Conservation (phyloP, 2,888 invertebrate genomes). For the Gastracanthus pulcherrimus region DNA sequence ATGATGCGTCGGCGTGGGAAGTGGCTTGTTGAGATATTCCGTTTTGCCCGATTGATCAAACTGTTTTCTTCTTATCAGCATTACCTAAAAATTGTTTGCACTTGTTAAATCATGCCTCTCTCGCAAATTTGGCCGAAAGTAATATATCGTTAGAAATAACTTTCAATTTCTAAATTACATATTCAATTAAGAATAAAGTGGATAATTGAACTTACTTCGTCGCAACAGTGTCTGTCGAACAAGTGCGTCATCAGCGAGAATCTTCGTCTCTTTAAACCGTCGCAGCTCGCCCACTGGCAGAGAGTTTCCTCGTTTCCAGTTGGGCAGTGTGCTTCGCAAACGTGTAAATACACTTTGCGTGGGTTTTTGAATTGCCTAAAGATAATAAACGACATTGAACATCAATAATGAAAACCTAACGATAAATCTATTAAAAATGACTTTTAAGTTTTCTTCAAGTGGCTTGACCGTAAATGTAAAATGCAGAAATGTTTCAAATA, state of each 20-base stretch:
- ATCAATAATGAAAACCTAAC: neutral
- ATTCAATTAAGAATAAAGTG: conserved; percentile 38
- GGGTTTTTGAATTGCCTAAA: conserved; percentile 85
- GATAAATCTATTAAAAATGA: too few relatives aligned
- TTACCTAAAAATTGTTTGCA: conserved; percentile 64
- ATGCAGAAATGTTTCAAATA: too few relatives aligned
- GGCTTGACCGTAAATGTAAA: too few relatives aligned
- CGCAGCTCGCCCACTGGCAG: conserved; percentile 95
- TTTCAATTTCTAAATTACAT: neutral
- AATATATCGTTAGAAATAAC: neutral
- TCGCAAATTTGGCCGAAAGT: neutral
- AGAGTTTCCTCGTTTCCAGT: conserved; percentile 85
- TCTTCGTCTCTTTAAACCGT: conserved; percentile 91
- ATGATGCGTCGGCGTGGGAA: conserved; percentile 81
- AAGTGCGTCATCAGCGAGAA: conserved; percentile 98
- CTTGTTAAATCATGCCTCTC: neutral
- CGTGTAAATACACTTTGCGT: conserved; percentile 92
- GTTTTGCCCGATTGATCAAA: conserved; percentile 74
- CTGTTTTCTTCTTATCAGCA: conserved; percentile 74
- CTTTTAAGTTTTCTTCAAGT: neutral
- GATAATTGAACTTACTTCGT: too few relatives aligned
- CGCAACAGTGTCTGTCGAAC: conserved; percentile 95
- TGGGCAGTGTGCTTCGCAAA: conserved; percentile 91
- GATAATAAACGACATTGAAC: conserved; percentile 24
- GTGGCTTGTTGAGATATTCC: conserved; percentile 76